Base-by-base conservation (phyloP, 2,888 invertebrate genomes). In the Mimumesa dahlbomi region DNA sequence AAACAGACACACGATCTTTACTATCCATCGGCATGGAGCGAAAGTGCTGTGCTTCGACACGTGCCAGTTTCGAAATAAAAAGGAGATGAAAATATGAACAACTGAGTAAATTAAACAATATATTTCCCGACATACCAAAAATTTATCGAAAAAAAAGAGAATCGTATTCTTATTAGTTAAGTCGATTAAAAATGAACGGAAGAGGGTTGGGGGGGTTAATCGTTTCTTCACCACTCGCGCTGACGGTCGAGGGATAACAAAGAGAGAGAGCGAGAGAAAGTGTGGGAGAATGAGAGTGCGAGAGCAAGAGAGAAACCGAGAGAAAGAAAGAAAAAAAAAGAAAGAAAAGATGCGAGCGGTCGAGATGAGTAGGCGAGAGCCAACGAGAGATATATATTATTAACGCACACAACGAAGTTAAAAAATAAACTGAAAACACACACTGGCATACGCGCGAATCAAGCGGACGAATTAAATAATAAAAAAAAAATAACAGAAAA, bases 281-380 rank as follows among this genome's bases (percentile, higher is more conserved):
- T 77, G 69, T 77, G 75, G 77, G 76, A 75, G 80, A 76, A 70
- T 68, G 72, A 73, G 58, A 77, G 76, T 73, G 78, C 61, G 62
- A 73, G 77, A 79, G 59, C 62, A 66, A 78, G 56, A 74, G 75
- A 76, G 67, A 64, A 54, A 69, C 58, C 73, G 76, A 82, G 77
- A 73, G 70, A 79, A 70, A 74, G 75, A 62, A 64, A 56, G n/a
- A n/a, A n/a, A n/a, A n/a, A n/a, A n/a, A n/a, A n/a, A n/a, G n/a
- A n/a, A n/a, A n/a, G n/a, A n/a, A 67, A 66, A 73, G 71, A 69
- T 77, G 62, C 62, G 76, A 79, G 66, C 63, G 76, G 65, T 64
- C 59, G 69, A 59, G 54, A 76, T 48, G 58, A 65, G 42, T n/a
- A 75, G 58, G 65, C 65, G 63, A 53, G 77, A 72, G 61, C 70